Base-by-base conservation (phyloP, 2,113 vertebrate species). In the Hyla sarda region DNA sequence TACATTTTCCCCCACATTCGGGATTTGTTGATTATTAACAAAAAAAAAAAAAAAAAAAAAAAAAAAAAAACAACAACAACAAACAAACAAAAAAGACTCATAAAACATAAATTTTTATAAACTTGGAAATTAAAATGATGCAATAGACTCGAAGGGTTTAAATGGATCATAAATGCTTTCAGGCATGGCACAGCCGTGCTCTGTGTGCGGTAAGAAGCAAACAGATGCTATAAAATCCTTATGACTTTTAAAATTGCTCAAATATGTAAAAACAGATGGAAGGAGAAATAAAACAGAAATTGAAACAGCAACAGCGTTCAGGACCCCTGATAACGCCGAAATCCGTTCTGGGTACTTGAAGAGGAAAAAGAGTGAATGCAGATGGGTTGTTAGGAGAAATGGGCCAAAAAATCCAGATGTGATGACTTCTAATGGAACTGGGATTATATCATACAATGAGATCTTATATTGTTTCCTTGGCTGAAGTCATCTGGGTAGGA, bases 251-350 rank as follows among this genome's bases (percentile, higher is more conserved):
- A 84, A 85, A 85, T 77, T 65, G 56, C 83, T 77, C 73, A 85
- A 77, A 85, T 85, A 85, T 85, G 83, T 84, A 85, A 85, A 77
- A 85, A 85, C 83, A 77, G 83, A 85, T 77, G 83, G 83, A 50
- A 85, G 37, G 60, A 50, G 75, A 77, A 75, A 84, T 83, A 83
- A 83, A 73, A 84, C 4, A 32, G n/a, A 75, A 75, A 34, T 74
- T 37, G 34, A 60, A 74, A 74, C 56, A 52, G 10, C 50, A 74
- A 83, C 69, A 74, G 30, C 8, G 30, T 32, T 48, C 21, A n/a
- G 32, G 69, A 74, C 50, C 82, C 65, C 30, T 60, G 50, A 34
- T 25, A 41, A 45, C 60, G 2, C 32, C 34, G 19, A 60, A 74
- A 84, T 60, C 9, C 71, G 37, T 84, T 32, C 71, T 30, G 50